Evolutionary conservation across 2,113 vertebrate species (phyloP), one percentile per base, ranked within the genome.

Genomic region (Spheniscus mendiculus): DNA sequence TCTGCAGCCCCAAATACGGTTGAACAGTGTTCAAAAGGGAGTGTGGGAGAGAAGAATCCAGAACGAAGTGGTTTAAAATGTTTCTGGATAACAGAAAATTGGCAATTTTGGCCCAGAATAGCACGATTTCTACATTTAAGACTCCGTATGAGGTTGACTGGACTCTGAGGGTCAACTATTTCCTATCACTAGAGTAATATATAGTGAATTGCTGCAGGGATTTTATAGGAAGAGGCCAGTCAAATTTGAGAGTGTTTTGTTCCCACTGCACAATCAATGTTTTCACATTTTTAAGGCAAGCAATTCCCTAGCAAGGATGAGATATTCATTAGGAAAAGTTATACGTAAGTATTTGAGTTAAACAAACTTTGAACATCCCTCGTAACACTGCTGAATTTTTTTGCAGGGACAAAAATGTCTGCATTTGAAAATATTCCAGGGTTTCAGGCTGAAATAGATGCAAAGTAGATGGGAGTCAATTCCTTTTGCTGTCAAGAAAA

Each of bases 301-400:
- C 7, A 65, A 30, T 49, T 47, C 34, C 27, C 52, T 34, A 92
- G 30, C 11, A 89, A 70, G n/a, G 18, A n/a, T 42, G 34, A 44
- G 20, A 9, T 40, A 45, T 38, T 72, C 6, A 77, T 49, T 59
- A 79, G 20, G 32, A 56, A 69, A 73, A 56, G 12, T 7, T 13
- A 56, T 19, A 55, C 2, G 1, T 13, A 66, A 52, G 6, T 15
- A 44, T 58, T 38, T n/a, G 45, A 42, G 34, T 10, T 69, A 53
- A 72, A 56, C 17, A 77, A 42, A 81, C n/a, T 62, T 10, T 25
- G 23, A 53, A 62, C 20, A 44, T 2, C 30, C 6, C 18, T 59
- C 44, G 5, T 8, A 63, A 53, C 3, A 2, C 6, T 0, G 3
- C 6, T 47, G 27, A 58, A 5, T 26, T 70, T n/a, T 56, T 66